These are phyloP conservation scores for Rhinichthys osculus DNA, from an alignment of 2,797 vertebrate species.

Conservation along the genomic window DNA sequence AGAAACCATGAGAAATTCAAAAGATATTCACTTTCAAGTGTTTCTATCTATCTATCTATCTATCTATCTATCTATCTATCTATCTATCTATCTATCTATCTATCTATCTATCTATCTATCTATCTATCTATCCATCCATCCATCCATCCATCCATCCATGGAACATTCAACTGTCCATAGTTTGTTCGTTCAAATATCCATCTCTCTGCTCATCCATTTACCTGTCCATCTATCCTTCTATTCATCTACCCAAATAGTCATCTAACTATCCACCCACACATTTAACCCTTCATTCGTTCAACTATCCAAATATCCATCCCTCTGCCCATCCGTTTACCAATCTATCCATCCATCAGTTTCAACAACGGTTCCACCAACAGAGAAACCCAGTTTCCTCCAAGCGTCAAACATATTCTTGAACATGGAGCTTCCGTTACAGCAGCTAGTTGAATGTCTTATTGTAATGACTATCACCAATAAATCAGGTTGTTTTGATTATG, in stretches of 20 bases:
- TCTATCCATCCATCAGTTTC: not conserved
- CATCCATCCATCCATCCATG: not conserved
- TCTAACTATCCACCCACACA: not conserved
- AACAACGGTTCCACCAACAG: not conserved
- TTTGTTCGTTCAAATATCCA: not conserved
- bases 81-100: not conserved
- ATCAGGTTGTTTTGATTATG: slow-evolving; percentile 66
- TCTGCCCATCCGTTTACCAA: not conserved
- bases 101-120: not conserved
- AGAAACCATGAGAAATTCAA: slow-evolving; percentile 29
- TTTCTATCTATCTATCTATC: not conserved
- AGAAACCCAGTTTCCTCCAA: slow-evolving; percentile 7
- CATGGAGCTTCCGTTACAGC: slow-evolving; percentile 53
- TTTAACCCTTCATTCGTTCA: not conserved
- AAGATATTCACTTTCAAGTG: slow-evolving; percentile 24
- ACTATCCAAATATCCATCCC: not conserved
- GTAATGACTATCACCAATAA: slow-evolving; percentile 70
- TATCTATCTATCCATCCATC: not conserved
- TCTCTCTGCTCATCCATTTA: not conserved
- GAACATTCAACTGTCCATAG: not conserved
- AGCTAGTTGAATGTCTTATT: slow-evolving; percentile 69
- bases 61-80: not conserved
- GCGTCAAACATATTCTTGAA: not conserved
- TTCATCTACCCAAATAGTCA: not conserved
- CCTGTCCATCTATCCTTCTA: not conserved